Evolutionary conservation across 2,113 vertebrate genomes (phyloP), one percentile per base, ranked within the genome.

Genomic region (Eira barbara): DNA sequence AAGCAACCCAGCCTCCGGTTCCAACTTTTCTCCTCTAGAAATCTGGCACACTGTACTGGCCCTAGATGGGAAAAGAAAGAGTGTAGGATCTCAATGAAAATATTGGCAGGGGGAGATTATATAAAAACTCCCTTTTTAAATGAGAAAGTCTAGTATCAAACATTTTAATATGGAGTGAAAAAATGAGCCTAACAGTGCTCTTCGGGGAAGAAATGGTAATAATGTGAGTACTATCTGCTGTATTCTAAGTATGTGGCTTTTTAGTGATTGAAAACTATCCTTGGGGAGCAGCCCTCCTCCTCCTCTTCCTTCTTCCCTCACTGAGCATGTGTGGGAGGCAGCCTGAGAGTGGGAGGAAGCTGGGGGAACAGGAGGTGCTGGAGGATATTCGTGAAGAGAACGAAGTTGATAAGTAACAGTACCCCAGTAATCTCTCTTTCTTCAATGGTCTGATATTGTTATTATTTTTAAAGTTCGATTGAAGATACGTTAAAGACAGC

Each of bases 391-490:
- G 83, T 63, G 47, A 94, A 42, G 57, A 95, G 67, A 86, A 76
- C 36, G 29, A 88, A 15, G 4, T 20, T 92, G 59, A 59, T 80
- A 67, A 88, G 85, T 85, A 90, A 55, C 57, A 69, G 47, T n/a
- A 39, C 18, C 91, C 39, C 59, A 74, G 21, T 69, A 36, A 69
- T 91, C 95, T 74, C 57, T 84, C 94, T 91, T 87, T 42, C 36
- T 95, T 92, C 39, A 80, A 3, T 25, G 47, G 20, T 84, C 85
- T 96, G 65, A 61, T 93, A 55, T 36, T 67, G 78, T 25, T 71
- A 83, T 86, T 91, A 80, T 90, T 94, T 97, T 83, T 36, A 74
- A 97, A 89, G 42, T 86, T 93, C 49, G 84, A 47, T 81, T 95
- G 82, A 69, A 79, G 20, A 73, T 89, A 94, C 31, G 84, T 91